Conservation (phyloP, 2,113 vertebrate genomes). For the Ornithorhynchus anatinus region DNA sequence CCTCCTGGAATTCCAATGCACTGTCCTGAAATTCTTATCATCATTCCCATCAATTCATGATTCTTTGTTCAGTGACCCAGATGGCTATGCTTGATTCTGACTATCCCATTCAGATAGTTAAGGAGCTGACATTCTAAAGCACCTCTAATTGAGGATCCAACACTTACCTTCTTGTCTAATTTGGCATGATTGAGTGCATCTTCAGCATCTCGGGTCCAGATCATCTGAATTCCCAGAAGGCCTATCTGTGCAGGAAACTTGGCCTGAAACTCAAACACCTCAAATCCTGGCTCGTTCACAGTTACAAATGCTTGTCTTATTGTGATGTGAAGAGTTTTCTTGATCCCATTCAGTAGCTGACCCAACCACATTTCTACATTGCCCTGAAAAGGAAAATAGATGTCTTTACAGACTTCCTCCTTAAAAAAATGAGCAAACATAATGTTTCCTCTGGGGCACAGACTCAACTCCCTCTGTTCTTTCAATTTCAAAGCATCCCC, state of each 20-base stretch:
- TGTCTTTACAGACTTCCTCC: conserved; percentile 1
- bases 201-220: conserved; percentile 73
- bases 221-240: conserved; percentile 73
- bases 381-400: conserved; percentile 67
- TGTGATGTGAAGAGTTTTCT: conserved; percentile 76
- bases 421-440: neutral
- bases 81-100: too few species aligned
- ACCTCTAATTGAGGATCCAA: conserved; percentile 47
- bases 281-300: conserved; percentile 68
- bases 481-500: conserved; percentile 6
- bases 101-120: too few species aligned
- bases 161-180: conserved; percentile 69
- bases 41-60: too few species aligned
- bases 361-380: conserved; percentile 82
- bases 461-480: neutral
- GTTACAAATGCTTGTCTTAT: conserved; percentile 74
- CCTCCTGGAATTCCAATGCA: too few species aligned
- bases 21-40: too few species aligned
- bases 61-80: too few species aligned
- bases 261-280: conserved; percentile 78
- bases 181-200: conserved; percentile 63
- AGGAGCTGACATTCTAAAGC: too few species aligned
- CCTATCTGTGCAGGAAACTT: conserved; percentile 77
- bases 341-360: conserved; percentile 73
- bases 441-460: neutral